Base-by-base conservation (phyloP, 2,888 invertebrate genomes). In the Scrobipalpa atriplicella region DNA sequence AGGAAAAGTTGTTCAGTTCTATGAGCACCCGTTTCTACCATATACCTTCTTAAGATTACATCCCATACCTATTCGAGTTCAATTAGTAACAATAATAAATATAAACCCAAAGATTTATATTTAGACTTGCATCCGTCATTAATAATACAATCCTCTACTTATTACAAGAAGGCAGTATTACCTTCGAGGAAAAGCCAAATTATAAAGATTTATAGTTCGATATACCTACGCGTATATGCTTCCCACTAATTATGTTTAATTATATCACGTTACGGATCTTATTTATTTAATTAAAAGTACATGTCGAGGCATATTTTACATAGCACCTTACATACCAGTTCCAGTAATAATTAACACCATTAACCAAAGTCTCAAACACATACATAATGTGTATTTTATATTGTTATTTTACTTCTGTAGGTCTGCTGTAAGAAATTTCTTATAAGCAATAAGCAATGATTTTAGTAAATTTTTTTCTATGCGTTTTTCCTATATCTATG, bases 151-250 rank as follows among this genome's bases (percentile, higher is more conserved):
- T 36, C n/a, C 29, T 3, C 38, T 38, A 38, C 38, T 0, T 36
- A 56, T 16, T 16, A 16, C 16, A 47, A 2, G 47, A 16, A 47
- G 47, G 47, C 16, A 16, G 36, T 58, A 9, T 58, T 38, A 71
- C 69, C 70, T 72, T 70, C 68, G 66, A 75, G 82, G 83, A 80
- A 84, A 84, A 81, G 78, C 80, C 81, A 73, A 69, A 38, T 29
- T 69, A 76, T 79, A 73, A 78, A 79, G 80, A 82, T 82, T 75
- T 72, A 79, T 78, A 62, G 68, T 72, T 72, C 54, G 16, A 47
- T 58, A 65, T 64, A 68, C 10, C 18, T 54, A 21, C 21, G 11
- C 10, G 21, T 18, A 21, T 21, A 54, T 54, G 54, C 18, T 54
- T 10, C 16, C 54, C 16, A 18, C n/a, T 38, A 36, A 38, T 38